Base-by-base conservation (phyloP, 2,888 invertebrate genomes). In the Noctua pronuba region DNA sequence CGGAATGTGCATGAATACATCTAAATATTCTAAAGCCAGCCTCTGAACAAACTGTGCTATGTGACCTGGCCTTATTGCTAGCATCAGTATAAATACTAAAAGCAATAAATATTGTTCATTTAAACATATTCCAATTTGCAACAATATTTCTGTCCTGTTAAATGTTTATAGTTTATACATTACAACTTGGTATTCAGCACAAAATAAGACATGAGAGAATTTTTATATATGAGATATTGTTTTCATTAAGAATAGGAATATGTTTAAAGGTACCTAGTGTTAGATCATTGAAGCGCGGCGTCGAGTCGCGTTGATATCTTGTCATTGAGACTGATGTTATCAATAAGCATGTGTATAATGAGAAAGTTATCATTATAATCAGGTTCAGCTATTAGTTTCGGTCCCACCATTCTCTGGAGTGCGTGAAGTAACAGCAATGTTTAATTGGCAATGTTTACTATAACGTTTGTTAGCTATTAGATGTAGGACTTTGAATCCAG, bases 401-500 rank as follows among this genome's bases (percentile, higher is more conserved):
- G 86, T 90, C 88, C 91, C 89, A 89, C 91, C 86, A 90, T 89
- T 90, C 89, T 88, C 83, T 84, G 85, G 90, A 90, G 89, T 90
- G 89, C 77, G 89, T 90, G 89, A 90, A 88, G n/a, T 65, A 41
- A 88, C 87, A 87, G 87, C 88, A 87, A 87, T 90, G 88, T 89
- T 88, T 89, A 90, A 92, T 93, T 93, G 93, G 93, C 93, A 92
- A 92, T 92, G 92, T 94, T 94, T 93, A 94, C 90, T 92, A 93
- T 93, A 94, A 94, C 94, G 89, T 94, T 95, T 94, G 92, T 94
- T 95, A 95, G 96, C 95, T 94, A 93, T 94, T 96, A 96, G 96
- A 93, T 86, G 94, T 96, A 96, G 96, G 93, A 93, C 91, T 95
- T 95, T 95, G 92, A 96, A 95, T 95, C 91, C 95, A 93, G 94